Percentiles rank a stretch among this genome's conserved stretches.
phyloP scores from a whole-genome alignment of 1,140 invertebrate genomes.

The Capitella teleta region DNA sequence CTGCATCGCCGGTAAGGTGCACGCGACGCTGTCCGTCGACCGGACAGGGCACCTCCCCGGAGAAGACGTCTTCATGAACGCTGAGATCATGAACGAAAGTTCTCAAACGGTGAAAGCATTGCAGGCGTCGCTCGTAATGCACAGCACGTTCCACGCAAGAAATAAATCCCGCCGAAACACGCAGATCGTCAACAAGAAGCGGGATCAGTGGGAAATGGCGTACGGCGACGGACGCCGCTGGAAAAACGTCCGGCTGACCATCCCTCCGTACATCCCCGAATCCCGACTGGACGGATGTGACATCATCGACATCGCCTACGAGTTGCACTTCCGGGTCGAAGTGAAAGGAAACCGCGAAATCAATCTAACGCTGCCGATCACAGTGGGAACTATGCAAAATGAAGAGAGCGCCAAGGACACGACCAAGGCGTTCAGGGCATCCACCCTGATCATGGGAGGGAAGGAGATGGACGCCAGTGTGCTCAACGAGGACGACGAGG shows the following conservation, averaged over 20 bases:
- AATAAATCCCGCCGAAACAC: slow-evolving; percentile 19
- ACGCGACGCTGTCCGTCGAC: slow-evolving; percentile 18
- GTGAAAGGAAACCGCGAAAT: slow-evolving; percentile 12
- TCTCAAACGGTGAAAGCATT: slow-evolving; percentile 20
- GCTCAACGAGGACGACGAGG: not conserved
- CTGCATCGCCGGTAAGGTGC: slow-evolving; percentile 29
- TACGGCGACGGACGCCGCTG: slow-evolving; percentile 33
- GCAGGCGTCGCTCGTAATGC: slow-evolving; percentile 31
- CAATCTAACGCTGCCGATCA: slow-evolving; percentile 6
- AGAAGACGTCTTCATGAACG: slow-evolving; percentile 31
- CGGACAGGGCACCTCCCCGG: slow-evolving; percentile 28
- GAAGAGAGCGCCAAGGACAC: slow-evolving; percentile 1
- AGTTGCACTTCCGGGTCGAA: slow-evolving; percentile 33
- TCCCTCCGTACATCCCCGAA: slow-evolving; percentile 39
- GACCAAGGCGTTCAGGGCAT: not conserved
- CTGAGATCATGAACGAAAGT: slow-evolving; percentile 21
- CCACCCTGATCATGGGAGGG: not conserved
- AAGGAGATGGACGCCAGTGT: not conserved
- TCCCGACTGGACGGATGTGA: slow-evolving; percentile 32
- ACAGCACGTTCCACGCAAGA: slow-evolving; percentile 28
- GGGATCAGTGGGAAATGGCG: slow-evolving; percentile 30
- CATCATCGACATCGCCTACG: slow-evolving; percentile 36
- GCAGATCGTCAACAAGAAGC: slow-evolving; percentile 36
- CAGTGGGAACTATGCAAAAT: slow-evolving; percentile 6
- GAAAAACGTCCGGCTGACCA: slow-evolving; percentile 29